Evolutionary conservation across 2,888 invertebrate genomes (phyloP), one percentile per base, ranked within the genome.

Genomic region (Flexamia atlantica): DNA sequence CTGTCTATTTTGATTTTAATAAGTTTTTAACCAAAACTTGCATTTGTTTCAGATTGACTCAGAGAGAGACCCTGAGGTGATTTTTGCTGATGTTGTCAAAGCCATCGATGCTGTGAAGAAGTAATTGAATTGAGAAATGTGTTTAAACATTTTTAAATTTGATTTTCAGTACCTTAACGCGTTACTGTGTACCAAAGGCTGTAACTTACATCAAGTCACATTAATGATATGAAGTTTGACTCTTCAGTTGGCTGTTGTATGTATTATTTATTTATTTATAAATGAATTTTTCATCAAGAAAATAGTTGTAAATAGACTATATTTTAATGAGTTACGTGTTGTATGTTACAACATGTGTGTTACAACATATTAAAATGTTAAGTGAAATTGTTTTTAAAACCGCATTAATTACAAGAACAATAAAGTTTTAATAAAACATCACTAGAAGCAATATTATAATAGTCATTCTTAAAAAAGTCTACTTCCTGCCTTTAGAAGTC

Each of bases 31-130:
- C n/a, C n/a, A n/a, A n/a, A n/a, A n/a, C 36, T 36, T 36, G 4
- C 9, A 9, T 86, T 88, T 85, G 84, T 91, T 92, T 0, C 90
- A 97, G 97, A 95, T 98, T 89, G 93, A 95, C 88, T 97, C 97
- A 0, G 96, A 97, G 89, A 93, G 94, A 82, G 88, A 91, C 0
- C 93, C 95, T 0, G 96, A 97, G 82, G 93, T 92, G 10, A 95
- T 98, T 88, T 98, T 97, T 89, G 90, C 88, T 0, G 94, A 97
- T 88, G 96, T 96, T 36, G 90, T 91, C 85, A 89, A 90, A 68
- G 91, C 92, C 85, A 90, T 95, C 82, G 94, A 95, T 57, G 36
- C 14, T 40, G 57, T 74, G 23, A 74, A 83, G 57, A 83, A 83
- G 70, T 74, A 79, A 79, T 53, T 23, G 5, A 53, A 53, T 53